Conservation (phyloP, 2,797 vertebrate species). For the Artibeus lituratus region DNA sequence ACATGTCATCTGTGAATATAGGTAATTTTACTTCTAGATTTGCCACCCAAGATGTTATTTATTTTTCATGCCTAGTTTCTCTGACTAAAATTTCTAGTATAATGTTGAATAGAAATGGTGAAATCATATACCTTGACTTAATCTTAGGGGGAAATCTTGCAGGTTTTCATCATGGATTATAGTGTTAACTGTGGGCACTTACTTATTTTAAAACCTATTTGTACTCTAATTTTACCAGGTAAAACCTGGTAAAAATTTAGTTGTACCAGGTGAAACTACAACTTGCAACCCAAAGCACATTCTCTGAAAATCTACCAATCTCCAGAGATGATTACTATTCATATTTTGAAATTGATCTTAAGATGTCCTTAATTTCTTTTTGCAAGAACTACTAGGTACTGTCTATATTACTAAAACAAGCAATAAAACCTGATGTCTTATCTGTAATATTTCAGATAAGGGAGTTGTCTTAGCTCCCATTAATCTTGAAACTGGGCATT, state of each 20-base stretch:
- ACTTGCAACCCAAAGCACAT: background rate
- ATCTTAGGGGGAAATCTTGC: background rate
- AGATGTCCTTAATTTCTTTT: slow-evolving; percentile 2
- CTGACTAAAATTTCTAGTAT: background rate
- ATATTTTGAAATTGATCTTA: background rate
- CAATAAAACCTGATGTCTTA: background rate
- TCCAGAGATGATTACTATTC: background rate
- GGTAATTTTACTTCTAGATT: slow-evolving; percentile 6
- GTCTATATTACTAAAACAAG: background rate
- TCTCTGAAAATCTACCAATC: background rate
- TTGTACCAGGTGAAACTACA: background rate
- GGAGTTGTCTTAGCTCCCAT: background rate
- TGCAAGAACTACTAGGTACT: background rate
- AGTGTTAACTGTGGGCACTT: background rate
- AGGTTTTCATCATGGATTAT: background rate
- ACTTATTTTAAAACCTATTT: background rate
- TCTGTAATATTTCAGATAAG: background rate
- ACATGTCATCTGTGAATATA: background rate
- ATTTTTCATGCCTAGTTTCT: slow-evolving; percentile 7
- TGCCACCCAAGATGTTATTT: background rate
- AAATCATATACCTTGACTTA: background rate
- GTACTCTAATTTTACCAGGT: background rate
- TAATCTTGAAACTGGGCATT: background rate
- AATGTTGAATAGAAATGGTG: background rate
- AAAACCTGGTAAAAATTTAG: too few relatives aligned